Base-by-base conservation (phyloP, 64 coral and sea anemone species). In the Montipora foliosa region DNA sequence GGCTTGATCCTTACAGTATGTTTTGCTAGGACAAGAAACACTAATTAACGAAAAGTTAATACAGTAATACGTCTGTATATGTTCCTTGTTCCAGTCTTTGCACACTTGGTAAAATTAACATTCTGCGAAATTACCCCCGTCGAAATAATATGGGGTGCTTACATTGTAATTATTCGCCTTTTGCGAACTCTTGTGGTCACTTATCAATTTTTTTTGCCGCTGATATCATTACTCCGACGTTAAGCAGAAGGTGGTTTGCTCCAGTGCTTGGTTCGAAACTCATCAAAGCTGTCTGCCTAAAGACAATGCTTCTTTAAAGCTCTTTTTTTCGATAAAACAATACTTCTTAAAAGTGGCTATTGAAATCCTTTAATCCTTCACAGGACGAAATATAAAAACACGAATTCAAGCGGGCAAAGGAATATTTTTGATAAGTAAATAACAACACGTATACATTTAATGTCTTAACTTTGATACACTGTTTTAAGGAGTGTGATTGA, bases 351-450 rank as follows among this genome's bases (percentile, higher is more conserved):
- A 9, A 22, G 2, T 13, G 9, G 14, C 5, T 4, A 21, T 71
- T 86, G 19, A 47, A 72, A 19, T 15, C 44, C 10, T 86, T 64
- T 86, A 72, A 86, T 19, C 62, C 66, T 64, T 64, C 61, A 14
- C 61, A 64, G 9, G 13, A 15, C 61, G 13, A 12, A 64, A 64
- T 15, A 64, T 14, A 64, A 3, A 15, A 64, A 11, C 11, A 16
- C 8, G 13, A 14, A 64, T 14, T 16, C 13, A 10, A 7, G 4
- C 61, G 61, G 14, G 61, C 61, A 14, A 15, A 14, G 8, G 46
- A 76, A 45, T 76, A 76, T 76, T 76, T 46, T 8, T 57, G 4
- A 47, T 4, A 76, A 46, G 29, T 47, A 47, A 76, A 76, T 21
- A 8, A 25, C 6, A 19, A 74, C 9, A 16, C 14, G 9, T 64